phyloP scores from a whole-genome alignment of 1,140 invertebrate genomes.

The honey bee (Apis mellifera) region Amel_HAv3.1 CM009941.2:7966501-7967000 shows the following conservation, averaged over 20 bases:
- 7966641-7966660: background rate
- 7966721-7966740: background rate
- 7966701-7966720: background rate
- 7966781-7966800: slow-evolving; percentile 13
- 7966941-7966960: slow-evolving; percentile 35
- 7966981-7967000: background rate
- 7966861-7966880: slow-evolving; percentile 15
- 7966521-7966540: no score
- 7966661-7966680: background rate
- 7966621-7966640: background rate
- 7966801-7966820: slow-evolving; percentile 28
- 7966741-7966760: slow-evolving; percentile 17
- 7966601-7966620: no score
- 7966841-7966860: slow-evolving; percentile 1
- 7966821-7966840: slow-evolving; percentile 36
- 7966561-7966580: no score
- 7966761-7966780: slow-evolving; percentile 50
- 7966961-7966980: slow-evolving; percentile 28
- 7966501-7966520: no score
- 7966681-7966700: background rate
- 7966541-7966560: no score
- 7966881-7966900: slow-evolving; percentile 52
- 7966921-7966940: slow-evolving; percentile 30
- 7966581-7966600: no score
- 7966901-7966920: slow-evolving; percentile 43